These are phyloP conservation scores for Callopanchax toddi DNA, from an alignment of 2,113 vertebrate genomes.

Conservation along the genomic window DNA sequence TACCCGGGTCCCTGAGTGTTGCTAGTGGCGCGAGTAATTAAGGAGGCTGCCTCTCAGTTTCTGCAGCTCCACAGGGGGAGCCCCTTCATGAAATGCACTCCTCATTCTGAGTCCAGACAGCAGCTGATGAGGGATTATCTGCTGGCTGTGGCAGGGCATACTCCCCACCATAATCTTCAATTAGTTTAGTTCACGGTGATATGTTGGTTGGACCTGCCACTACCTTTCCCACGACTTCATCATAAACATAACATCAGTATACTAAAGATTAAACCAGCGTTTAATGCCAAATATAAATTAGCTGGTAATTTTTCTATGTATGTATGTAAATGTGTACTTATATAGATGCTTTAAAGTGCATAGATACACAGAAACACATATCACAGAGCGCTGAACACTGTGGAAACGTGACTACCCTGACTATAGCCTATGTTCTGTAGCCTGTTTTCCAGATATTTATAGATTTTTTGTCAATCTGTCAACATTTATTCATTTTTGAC, in stretches of 20 bases:
- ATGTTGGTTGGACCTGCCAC: slow-evolving; percentile 76
- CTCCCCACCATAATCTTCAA: slow-evolving; percentile 86
- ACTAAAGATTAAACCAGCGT: not conserved
- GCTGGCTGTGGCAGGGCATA: slow-evolving; percentile 78
- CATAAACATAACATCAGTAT: slow-evolving; percentile 55
- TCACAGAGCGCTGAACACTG: no score
- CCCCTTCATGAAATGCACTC: slow-evolving; percentile 84
- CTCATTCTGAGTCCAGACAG: slow-evolving; percentile 83
- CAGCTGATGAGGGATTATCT: slow-evolving; percentile 90
- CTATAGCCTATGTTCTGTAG: no score
- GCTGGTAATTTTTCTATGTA: no score
- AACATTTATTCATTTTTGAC: no score
- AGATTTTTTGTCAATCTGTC: no score
- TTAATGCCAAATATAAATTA: not conserved
- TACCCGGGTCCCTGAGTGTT: slow-evolving; percentile 59
- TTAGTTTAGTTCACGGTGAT: slow-evolving; percentile 85
- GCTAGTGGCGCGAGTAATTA: slow-evolving; percentile 83
- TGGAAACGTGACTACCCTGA: no score
- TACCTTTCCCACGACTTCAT: slow-evolving; percentile 85
- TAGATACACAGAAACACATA: no score
- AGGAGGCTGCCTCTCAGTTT: slow-evolving; percentile 85
- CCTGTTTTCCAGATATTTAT: no score
- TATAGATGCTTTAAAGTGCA: no score
- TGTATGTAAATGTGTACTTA: no score
- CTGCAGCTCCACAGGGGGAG: slow-evolving; percentile 83